phyloP scores from a whole-genome alignment of 2,797 vertebrate species.

The Gymnoscopelus braueri region DNA sequence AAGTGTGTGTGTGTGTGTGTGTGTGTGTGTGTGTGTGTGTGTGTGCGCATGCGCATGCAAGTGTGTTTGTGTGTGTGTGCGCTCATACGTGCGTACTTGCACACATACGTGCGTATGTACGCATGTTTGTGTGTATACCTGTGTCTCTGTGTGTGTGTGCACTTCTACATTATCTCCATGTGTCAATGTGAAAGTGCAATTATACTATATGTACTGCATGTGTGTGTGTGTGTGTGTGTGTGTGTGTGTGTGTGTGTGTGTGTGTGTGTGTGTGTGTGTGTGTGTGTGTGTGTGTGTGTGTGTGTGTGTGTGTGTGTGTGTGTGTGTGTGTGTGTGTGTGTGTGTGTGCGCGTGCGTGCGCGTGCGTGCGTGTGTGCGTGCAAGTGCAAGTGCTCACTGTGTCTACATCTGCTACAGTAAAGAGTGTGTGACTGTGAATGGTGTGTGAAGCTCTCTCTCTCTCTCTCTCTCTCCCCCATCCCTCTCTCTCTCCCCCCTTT shows the following conservation, averaged over 20 bases:
- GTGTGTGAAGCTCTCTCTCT: constrained; percentile 21
- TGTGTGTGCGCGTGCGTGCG: neutral
- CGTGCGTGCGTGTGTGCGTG: neutral
- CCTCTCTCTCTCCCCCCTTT: neutral
- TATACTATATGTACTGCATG: neutral
- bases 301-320: constrained; percentile 23
- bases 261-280: constrained; percentile 2
- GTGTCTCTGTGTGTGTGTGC: neutral
- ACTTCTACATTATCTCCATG: too few relatives aligned
- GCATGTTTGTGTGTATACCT: neutral
- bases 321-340: constrained; percentile 4
- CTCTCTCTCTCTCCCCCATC: constrained; percentile 23
- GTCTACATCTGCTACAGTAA: constrained; percentile 62
- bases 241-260: constrained; percentile 16
- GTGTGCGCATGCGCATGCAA: neutral
- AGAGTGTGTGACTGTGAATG: constrained; percentile 16
- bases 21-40: constrained; percentile 29
- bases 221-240: neutral
- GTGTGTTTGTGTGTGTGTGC: constrained; percentile 6
- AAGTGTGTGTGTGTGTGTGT: constrained; percentile 20
- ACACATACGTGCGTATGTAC: neutral
- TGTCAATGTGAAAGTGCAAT: too few relatives aligned
- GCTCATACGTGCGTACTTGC: neutral
- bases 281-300: neutral
- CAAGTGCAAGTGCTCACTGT: constrained; percentile 25